Base-by-base conservation (phyloP, 2,113 vertebrate species). In the Acinonyx jubatus region DNA sequence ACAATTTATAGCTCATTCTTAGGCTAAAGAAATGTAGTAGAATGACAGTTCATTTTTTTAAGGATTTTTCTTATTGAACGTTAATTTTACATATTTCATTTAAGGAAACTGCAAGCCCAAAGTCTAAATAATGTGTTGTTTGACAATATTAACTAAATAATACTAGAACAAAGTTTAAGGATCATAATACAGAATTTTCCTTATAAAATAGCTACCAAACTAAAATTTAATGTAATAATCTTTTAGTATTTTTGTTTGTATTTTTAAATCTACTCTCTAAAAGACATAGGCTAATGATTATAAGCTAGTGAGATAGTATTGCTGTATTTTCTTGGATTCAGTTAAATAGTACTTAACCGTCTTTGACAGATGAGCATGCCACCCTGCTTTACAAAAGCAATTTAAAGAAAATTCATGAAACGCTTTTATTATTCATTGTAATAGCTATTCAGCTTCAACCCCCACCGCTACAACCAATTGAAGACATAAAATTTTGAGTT, bases 1-100 rank as follows among this genome's bases (percentile, higher is more conserved):
- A 11, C 55, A 95, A 79, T 94, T 92, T 89, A 48, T 76, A 73
- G 74, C 88, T 96, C 81, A 82, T 89, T 79, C 19, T 82, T 31
- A 63, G 13, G 27, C n/a, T 96, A 82, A 81, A 90, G 45, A 76
- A 88, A 78, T 16, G 45, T 91, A 11, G 15, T 89, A 14, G 36
- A 96, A 79, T 57, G n/a, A 38, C 50, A 48, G 38, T 89, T 80
- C 74, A 50, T 36, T 78, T 96, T 82, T 79, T 69, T 3, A 71
- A 74, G 4, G 45, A 0, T 2, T 63, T 36, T 90, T 61, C 29
- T 92, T 79, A 86, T 63, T 95, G 52, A 71, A 13, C 31, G 18
- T n/a, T 81, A 41, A 29, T 45, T 12, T 76, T 36, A 76, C 29
- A 89, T 25, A 6, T 83, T 15, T 80, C 57, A 91, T 9, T 90